Conservation (phyloP, 2,888 invertebrate genomes). For the Ariolimax columbianus region DNA sequence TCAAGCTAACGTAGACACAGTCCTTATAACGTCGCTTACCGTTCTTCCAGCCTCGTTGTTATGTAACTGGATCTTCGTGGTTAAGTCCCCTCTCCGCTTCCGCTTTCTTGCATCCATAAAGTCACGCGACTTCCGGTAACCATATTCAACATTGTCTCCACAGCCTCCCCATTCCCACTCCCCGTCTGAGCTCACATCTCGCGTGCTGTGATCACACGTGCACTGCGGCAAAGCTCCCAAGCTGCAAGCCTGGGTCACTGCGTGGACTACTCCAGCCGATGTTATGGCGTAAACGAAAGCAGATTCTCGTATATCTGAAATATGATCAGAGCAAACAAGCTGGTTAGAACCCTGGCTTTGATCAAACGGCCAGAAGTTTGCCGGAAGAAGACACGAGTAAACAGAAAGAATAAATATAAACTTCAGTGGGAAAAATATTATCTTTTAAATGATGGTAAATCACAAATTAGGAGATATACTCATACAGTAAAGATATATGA, state of each 20-base stretch:
- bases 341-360: neutral
- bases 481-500: neutral
- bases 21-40: conserved; percentile 85
- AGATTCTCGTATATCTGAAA: conserved; percentile 91
- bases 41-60: conserved; percentile 95
- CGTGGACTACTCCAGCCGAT: conserved; percentile 92
- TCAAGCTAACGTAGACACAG: too few species aligned
- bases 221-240: conserved; percentile 90
- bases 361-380: neutral
- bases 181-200: conserved; percentile 81
- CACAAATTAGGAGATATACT: neutral
- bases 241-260: conserved; percentile 87
- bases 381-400: neutral
- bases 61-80: conserved; percentile 91
- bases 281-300: conserved; percentile 94
- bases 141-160: conserved; percentile 93
- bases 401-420: too few species aligned
- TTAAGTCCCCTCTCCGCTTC: conserved; percentile 88
- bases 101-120: conserved; percentile 91
- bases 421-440: too few species aligned
- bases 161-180: conserved; percentile 96
- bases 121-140: conserved; percentile 90
- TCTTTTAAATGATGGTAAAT: neutral
- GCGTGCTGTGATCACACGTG: conserved; percentile 85
- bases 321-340: neutral